Evolutionary conservation across 2,113 vertebrate genomes (phyloP).

Genomic region (Gallinago media): DNA sequence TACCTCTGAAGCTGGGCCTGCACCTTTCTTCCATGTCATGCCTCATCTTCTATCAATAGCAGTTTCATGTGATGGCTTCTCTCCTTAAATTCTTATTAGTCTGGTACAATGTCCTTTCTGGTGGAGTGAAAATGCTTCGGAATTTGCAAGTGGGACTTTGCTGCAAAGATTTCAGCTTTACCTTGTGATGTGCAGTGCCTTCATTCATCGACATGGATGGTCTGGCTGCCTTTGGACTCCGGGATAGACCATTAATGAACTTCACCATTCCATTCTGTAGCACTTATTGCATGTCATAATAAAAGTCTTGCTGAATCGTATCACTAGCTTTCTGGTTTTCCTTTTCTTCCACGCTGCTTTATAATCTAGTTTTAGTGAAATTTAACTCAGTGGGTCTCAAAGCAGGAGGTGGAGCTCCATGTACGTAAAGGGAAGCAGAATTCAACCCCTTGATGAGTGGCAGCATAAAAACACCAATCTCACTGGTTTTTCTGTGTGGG

Average conservation of each 20-base stretch:
- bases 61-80: fast-evolving
- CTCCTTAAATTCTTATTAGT: background rate
- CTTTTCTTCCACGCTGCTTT: background rate
- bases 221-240: background rate
- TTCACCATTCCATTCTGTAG: background rate
- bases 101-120: background rate
- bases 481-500: background rate
- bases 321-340: background rate
- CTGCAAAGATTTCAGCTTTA: background rate
- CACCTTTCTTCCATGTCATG: fast-evolving
- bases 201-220: fast-evolving
- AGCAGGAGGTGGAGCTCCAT: background rate
- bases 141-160: background rate
- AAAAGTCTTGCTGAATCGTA: background rate
- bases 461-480: background rate
- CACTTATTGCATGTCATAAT: background rate
- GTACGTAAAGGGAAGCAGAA: background rate
- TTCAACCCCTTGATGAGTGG: background rate
- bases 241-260: fast-evolving
- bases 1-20: background rate
- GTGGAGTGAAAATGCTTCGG: background rate
- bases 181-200: background rate
- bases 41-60: background rate
- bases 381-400: background rate
- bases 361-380: background rate